Percentiles rank a stretch among this genome's conserved stretches.
Conservation (phyloP, 2,888 invertebrate species). For the Dorcus hopei region DNA sequence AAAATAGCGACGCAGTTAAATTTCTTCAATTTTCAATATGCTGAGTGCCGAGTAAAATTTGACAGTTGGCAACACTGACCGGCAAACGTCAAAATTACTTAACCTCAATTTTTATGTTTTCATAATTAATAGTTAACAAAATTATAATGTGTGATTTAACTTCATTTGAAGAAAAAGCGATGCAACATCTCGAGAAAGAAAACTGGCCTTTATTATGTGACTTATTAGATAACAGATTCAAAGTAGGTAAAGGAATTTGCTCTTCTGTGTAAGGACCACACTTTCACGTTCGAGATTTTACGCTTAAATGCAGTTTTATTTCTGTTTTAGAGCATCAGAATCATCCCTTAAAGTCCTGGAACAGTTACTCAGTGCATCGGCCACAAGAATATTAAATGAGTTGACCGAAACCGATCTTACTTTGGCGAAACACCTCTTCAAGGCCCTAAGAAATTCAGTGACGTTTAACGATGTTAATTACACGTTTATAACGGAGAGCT, state of each 20-base stretch:
- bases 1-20: no score
- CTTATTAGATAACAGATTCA: background rate
- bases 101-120: no score
- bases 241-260: background rate
- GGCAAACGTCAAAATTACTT: no score
- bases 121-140: no score
- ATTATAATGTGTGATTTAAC: no score
- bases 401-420: background rate
- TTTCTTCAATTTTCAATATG: no score
- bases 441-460: conserved; percentile 25
- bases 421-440: conserved; percentile 8
- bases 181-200: background rate
- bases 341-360: no score
- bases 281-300: background rate
- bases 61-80: no score
- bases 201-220: background rate
- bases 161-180: background rate
- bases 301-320: background rate
- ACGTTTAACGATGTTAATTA: conserved; percentile 23
- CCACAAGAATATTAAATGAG: background rate
- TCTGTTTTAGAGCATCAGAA: background rate
- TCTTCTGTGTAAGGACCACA: background rate
- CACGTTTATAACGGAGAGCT: conserved; percentile 20
- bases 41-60: no score
- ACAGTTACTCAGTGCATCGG: no score